A percentile compares a stretch with the other conserved stretches of the same genome.
Evolutionary conservation across 2,113 vertebrate genomes (phyloP).

Genomic region (Scortum barcoo): DNA sequence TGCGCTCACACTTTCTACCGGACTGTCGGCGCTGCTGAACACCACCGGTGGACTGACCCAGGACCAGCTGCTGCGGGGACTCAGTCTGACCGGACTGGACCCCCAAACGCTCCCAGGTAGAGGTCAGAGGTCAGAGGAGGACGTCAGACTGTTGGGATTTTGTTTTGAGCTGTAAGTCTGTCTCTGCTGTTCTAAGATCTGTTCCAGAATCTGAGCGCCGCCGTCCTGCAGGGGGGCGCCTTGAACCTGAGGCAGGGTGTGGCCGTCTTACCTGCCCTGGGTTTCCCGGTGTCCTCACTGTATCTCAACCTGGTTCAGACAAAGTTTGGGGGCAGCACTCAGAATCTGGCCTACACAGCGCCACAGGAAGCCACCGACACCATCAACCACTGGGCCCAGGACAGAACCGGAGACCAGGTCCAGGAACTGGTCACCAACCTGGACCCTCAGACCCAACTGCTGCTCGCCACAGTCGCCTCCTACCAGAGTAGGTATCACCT

Average conservation of each 20-base stretch:
- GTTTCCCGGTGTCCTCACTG: conserved; percentile 72
- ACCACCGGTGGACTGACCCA: conserved; percentile 80
- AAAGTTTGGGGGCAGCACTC: conserved; percentile 83
- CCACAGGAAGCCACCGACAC: conserved; percentile 68
- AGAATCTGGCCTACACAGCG: conserved; percentile 79
- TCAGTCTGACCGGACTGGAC: conserved; percentile 76
- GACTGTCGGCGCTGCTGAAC: conserved; percentile 78
- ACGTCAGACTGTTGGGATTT: not conserved
- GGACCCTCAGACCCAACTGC: conserved; percentile 82
- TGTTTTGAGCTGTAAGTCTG: not conserved
- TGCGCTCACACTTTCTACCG: conserved; percentile 78
- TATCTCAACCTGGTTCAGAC: conserved; percentile 84
- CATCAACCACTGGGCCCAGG: conserved; percentile 85
- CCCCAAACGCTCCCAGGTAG: conserved; percentile 56
- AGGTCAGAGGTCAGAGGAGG: not conserved
- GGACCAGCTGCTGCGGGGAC: conserved; percentile 81
- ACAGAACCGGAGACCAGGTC: conserved; percentile 81
- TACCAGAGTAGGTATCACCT: conserved; percentile 84
- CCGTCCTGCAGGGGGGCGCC: conserved; percentile 65
- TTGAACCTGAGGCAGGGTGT: conserved; percentile 76
- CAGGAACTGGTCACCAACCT: conserved; percentile 79
- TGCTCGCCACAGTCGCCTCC: conserved; percentile 84
- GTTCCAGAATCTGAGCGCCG: conserved; percentile 80
- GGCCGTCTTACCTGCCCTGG: conserved; percentile 82
- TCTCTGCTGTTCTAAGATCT: conserved; percentile 63